phyloP scores from a whole-genome alignment of 2,797 vertebrate species.

The Falco rusticolus region DNA sequence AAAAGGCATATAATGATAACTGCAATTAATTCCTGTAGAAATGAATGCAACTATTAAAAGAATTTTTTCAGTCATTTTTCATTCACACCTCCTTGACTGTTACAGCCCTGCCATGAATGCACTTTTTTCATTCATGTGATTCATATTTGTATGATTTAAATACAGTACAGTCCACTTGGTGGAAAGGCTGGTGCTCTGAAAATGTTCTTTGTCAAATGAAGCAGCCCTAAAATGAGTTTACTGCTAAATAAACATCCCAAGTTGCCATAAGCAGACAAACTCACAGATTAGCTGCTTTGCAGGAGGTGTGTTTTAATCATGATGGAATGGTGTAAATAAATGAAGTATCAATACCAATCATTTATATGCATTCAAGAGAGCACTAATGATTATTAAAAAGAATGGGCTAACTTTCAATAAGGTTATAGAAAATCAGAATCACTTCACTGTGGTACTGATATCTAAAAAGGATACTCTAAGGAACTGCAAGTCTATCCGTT shows the following conservation, averaged over 20 bases:
- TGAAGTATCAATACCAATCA: constrained; percentile 62
- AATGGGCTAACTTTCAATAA: constrained; percentile 59
- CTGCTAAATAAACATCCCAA: neutral
- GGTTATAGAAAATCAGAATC: constrained; percentile 56
- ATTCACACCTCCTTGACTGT: neutral
- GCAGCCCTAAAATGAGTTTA: neutral
- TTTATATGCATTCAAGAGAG: constrained; percentile 60
- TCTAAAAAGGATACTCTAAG: constrained; percentile 57
- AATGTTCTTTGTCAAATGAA: neutral
- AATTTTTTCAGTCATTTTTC: constrained; percentile 10
- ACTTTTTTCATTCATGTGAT: neutral
- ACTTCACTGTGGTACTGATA: constrained; percentile 5
- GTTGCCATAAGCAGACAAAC: neutral
- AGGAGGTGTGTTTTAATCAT: constrained; percentile 25
- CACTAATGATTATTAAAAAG: constrained; percentile 58
- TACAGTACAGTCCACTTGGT: neutral
- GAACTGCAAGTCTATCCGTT: constrained; percentile 13
- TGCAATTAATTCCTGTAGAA: constrained; percentile 22
- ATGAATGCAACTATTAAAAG: constrained; percentile 1
- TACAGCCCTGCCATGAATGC: neutral
- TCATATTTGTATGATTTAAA: neutral
- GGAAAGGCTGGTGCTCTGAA: neutral
- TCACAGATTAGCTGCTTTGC: neutral
- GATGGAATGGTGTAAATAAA: constrained; percentile 55
- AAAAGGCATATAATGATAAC: neutral